These are phyloP conservation scores for Scaptomyza reducta DNA, from an alignment of 2,888 invertebrate genomes.

Conservation along the genomic window DNA sequence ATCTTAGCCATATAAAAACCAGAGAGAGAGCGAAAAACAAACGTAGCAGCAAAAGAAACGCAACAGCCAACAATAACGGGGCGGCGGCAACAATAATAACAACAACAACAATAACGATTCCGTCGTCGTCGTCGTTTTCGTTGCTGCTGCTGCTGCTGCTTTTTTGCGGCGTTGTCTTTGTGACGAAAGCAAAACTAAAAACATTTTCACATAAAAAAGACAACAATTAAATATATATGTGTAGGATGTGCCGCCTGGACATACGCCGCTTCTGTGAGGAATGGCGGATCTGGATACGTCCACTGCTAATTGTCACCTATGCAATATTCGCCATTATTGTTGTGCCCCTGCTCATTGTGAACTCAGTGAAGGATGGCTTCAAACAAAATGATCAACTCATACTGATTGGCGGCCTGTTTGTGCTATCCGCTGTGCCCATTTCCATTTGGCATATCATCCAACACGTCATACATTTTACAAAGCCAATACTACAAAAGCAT, in stretches of 20 bases:
- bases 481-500: conserved; percentile 95
- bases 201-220: conserved; percentile 16
- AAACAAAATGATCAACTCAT: conserved; percentile 91
- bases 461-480: conserved; percentile 96
- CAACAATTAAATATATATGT: conserved; percentile 5
- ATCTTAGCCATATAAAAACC: conserved; percentile 37
- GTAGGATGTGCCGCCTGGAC: conserved; percentile 74
- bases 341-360: conserved; percentile 92
- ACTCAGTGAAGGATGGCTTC: conserved; percentile 92
- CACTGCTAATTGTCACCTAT: conserved; percentile 91
- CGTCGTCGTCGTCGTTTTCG: conserved; percentile 21
- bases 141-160: conserved; percentile 25
- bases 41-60: conserved; percentile 25
- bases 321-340: conserved; percentile 92
- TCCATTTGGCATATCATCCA: conserved; percentile 97
- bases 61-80: conserved; percentile 57
- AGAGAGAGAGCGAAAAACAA: conserved; percentile 5
- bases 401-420: conserved; percentile 95
- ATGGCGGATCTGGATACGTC: conserved; percentile 96
- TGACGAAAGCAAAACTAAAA: conserved; percentile 56
- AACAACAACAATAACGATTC: conserved; percentile 25
- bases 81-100: conserved; percentile 57
- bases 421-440: conserved; percentile 94
- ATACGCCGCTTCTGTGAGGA: conserved; percentile 82
- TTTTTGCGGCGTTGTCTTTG: conserved; percentile 44